Evolutionary conservation across 2,113 vertebrate genomes (phyloP).

Genomic region (Chamaea fasciata): DNA sequence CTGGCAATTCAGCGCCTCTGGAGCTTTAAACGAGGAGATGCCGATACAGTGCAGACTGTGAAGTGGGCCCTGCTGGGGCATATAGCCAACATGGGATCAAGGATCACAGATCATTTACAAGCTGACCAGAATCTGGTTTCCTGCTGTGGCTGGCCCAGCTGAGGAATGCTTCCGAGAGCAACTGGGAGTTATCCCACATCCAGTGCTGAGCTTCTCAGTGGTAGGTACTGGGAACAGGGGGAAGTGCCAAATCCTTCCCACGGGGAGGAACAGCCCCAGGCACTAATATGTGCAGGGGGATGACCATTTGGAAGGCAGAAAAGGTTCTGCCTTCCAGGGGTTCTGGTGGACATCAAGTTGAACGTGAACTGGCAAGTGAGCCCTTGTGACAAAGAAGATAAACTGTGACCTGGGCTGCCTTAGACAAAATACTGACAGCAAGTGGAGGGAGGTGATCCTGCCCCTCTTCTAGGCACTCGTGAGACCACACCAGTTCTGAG

Average conservation of each 20-base stretch:
- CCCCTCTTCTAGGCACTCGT: not conserved
- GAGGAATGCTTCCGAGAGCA: not conserved
- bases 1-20: not conserved
- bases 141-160: not conserved
- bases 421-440: not conserved
- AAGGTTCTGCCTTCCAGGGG: not conserved
- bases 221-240: not conserved
- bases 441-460: not conserved
- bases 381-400: not conserved
- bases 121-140: not conserved
- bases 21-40: not conserved
- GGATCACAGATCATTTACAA: not conserved
- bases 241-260: not conserved
- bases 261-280: not conserved
- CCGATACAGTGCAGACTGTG: not conserved
- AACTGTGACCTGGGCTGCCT: not conserved
- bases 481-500: not conserved
- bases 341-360: not conserved
- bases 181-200: not conserved
- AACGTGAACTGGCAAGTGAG: not conserved
- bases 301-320: not conserved
- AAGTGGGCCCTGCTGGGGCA: not conserved
- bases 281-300: not conserved
- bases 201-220: not conserved
- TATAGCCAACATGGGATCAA: not conserved